A percentile compares a stretch with the other conserved stretches of the same genome.
Conservation (phyloP, 2,888 invertebrate genomes). For the Campaea margaritaria region DNA sequence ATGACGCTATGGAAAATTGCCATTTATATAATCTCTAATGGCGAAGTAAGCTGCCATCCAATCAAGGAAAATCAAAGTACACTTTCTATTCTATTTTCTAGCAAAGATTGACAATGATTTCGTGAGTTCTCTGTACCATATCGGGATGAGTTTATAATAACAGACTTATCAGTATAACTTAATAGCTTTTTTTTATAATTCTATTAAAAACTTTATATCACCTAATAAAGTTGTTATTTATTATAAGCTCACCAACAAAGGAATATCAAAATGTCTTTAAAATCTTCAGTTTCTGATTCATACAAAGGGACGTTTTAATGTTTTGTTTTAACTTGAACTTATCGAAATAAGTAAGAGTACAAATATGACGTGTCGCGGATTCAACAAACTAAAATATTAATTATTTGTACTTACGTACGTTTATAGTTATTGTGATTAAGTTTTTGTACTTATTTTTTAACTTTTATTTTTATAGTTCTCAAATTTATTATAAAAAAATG, state of each 20-base stretch:
- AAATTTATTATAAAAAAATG: conserved; percentile 33
- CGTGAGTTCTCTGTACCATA: conserved; percentile 25
- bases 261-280: conserved; percentile 15
- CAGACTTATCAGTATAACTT: background rate
- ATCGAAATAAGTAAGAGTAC: conserved; percentile 25
- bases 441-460: conserved; percentile 39
- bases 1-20: background rate
- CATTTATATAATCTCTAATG: background rate
- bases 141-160: conserved; percentile 40
- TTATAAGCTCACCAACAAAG: conserved; percentile 41
- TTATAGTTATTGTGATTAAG: conserved; percentile 38
- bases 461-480: conserved; percentile 24
- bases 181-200: background rate
- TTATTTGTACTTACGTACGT: conserved; percentile 33
- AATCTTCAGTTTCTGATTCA: conserved; percentile 35
- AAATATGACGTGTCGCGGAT: conserved; percentile 26
- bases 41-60: background rate
- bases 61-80: conserved; percentile 5
- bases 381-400: conserved; percentile 14
- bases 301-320: conserved; percentile 5
- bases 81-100: conserved; percentile 28
- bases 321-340: conserved; percentile 25
- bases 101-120: conserved; percentile 46
- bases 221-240: conserved; percentile 31
- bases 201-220: conserved; percentile 10